Base-by-base conservation (phyloP, 2,888 invertebrate genomes). In the Crocallis elinguaria region DNA sequence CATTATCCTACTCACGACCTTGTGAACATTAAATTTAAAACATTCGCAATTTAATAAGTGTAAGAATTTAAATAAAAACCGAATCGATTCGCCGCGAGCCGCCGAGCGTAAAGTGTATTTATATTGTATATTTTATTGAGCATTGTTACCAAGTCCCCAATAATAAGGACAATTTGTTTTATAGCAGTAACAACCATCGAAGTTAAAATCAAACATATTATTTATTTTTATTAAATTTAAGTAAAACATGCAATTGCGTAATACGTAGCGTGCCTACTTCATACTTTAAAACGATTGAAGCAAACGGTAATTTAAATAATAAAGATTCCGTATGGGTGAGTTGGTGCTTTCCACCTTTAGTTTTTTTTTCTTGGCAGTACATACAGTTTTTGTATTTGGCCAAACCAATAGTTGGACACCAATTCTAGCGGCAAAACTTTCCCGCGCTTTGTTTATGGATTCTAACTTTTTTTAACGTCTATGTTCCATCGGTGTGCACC, bases 61-160 rank as follows among this genome's bases (percentile, higher is more conserved):
- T 17, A 58, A 64, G 62, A 61, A 61, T 57, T 53, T 53, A 66
- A 60, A 67, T 57, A 69, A 72, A 70, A 74, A 70, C 64, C 68
- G 67, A 75, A 75, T 57, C 68, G 62, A 74, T 77, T 68, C 62
- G 66, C 54, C 39, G 55, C 66, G 63, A 53, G 53, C 57, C 62
- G 62, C 54, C 60, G 56, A 65, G 71, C 53, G 53, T 48, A 33
- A 29, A 43, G 53, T 54, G 67, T 65, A 70, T 79, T 76, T 73
- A 76, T 78, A 79, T 81, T 75, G 74, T 76, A 80, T 78, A 72
- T 79, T 83, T 82, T 83, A 85, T 81, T 55, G 75, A 49, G 77
- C 74, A 85, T 85, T 85, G 84, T 85, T 78, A 72, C 59, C 66
- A 62, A 63, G 54, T 67, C 69, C 67, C 35, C 48, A 67, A 67